phyloP scores from a whole-genome alignment of 1,140 invertebrate genomes.

The Drosophila tsacasi region DNA sequence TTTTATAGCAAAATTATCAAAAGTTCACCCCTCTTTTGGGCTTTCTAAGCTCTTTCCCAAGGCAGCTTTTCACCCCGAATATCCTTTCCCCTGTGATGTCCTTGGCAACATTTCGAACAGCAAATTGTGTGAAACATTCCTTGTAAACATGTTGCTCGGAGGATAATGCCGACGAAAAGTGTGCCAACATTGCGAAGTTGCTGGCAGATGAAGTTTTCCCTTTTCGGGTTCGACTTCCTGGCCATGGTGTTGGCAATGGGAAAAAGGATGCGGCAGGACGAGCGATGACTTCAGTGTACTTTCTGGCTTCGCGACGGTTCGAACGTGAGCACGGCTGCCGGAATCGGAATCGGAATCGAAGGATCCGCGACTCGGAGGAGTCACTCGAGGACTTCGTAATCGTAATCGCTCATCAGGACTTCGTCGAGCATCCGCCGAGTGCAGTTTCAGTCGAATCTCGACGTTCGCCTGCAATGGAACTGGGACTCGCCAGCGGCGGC shows the following conservation, averaged over 20 bases:
- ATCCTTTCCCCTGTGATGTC: constrained; percentile 1
- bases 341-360: constrained; percentile 6
- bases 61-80: constrained; percentile 6
- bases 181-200: constrained; percentile 51
- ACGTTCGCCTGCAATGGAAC: constrained; percentile 63
- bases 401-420: constrained; percentile 24
- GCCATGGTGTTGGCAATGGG: constrained; percentile 30
- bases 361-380: constrained; percentile 32
- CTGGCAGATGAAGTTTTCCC: constrained; percentile 31
- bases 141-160: background rate
- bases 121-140: background rate
- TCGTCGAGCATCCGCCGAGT: constrained; percentile 35
- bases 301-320: constrained; percentile 77
- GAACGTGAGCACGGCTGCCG: constrained; percentile 59
- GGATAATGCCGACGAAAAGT: constrained; percentile 15
- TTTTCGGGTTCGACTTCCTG: constrained; percentile 40
- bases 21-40: background rate
- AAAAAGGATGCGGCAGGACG: constrained; percentile 78
- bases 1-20: background rate
- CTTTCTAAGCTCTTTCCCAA: constrained; percentile 3
- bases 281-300: constrained; percentile 71
- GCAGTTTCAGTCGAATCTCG: constrained; percentile 63
- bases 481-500: constrained; percentile 34
- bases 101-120: constrained; percentile 27
- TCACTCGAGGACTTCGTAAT: constrained; percentile 32